Evolutionary conservation across 2,113 vertebrate species (phyloP), one percentile per base, ranked within the genome.

Genomic region (Octodon degus): DNA sequence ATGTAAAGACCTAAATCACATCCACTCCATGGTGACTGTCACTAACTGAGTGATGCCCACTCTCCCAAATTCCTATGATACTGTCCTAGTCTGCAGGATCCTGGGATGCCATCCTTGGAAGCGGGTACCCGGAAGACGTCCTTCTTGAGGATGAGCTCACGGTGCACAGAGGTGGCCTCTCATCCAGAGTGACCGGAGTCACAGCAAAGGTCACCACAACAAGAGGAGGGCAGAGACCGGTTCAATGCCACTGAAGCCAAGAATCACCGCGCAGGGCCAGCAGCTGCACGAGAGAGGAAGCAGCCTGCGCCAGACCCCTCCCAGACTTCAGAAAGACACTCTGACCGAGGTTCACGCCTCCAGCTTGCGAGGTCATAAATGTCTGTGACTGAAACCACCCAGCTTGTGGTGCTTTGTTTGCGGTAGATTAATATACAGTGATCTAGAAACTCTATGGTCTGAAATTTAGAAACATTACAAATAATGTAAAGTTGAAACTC

Each of bases 151-250:
- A 47, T 2, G 37, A 34, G 30, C 8, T 19, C n/a, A 24, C 14
- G 2, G 1, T 32, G 62, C 50, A 4, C 14, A 47, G 79, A 67
- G 9, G 4, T 17, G 67, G 12, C 7, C 53, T 50, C 40, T 55
- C 11, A 63, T 16, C 60, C 72, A 43, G 5, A 6, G 11, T 47
- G 50, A 58, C 30, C 7, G 47, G 5, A 16, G 16, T 58, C 82
- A 25, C 25, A 20, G 40, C 68, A 67, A n/a, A 22, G 6, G 76
- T 19, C 0, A 0, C 17, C 6, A 63, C 0, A 0, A 2, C 37
- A 60, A 83, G 27, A 25, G 14, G 16, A 19, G 7, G 9, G 7
- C 10, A 63, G 58, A 40, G 40, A 4, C 7, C 2, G 0, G 22
- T 55, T 11, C 4, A 27, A 11, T 43, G 24, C 2, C 4, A 8